Conservation (phyloP, 2,888 invertebrate species). For the Schizotus pectinicornis region DNA sequence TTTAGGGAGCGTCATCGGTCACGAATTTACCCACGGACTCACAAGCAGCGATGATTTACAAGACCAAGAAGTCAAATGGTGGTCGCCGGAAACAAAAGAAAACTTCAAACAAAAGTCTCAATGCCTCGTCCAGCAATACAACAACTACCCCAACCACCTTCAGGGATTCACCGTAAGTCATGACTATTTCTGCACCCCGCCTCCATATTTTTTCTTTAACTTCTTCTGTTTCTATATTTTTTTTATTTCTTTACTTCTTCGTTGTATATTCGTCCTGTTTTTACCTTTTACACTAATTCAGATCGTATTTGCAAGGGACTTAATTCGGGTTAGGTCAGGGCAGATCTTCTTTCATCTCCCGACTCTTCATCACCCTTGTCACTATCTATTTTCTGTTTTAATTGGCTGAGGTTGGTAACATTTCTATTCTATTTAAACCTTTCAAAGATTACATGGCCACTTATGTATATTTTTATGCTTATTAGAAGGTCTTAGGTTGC, state of each 20-base stretch:
- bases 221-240: slow-evolving; percentile 5
- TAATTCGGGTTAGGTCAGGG: too few species aligned
- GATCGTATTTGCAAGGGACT: too few species aligned
- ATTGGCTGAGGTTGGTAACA: too few species aligned
- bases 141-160: slow-evolving; percentile 28
- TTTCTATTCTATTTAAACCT: too few species aligned
- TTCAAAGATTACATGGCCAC: neutral
- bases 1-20: slow-evolving; percentile 48
- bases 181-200: too few species aligned
- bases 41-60: slow-evolving; percentile 4
- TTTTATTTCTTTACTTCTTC: too few species aligned
- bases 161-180: slow-evolving; percentile 30
- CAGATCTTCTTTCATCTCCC: too few species aligned
- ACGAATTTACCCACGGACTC: slow-evolving; percentile 46
- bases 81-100: slow-evolving; percentile 35
- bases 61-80: slow-evolving; percentile 17
- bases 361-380: too few species aligned
- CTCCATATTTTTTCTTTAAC: too few species aligned
- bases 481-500: neutral
- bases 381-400: too few species aligned
- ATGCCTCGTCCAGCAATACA: slow-evolving; percentile 41
- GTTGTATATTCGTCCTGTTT: too few species aligned
- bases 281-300: too few species aligned
- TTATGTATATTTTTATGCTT: neutral
- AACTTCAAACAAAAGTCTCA: slow-evolving; percentile 31